Base-by-base conservation (phyloP, 2,113 vertebrate genomes). In the Alethe castanea region DNA sequence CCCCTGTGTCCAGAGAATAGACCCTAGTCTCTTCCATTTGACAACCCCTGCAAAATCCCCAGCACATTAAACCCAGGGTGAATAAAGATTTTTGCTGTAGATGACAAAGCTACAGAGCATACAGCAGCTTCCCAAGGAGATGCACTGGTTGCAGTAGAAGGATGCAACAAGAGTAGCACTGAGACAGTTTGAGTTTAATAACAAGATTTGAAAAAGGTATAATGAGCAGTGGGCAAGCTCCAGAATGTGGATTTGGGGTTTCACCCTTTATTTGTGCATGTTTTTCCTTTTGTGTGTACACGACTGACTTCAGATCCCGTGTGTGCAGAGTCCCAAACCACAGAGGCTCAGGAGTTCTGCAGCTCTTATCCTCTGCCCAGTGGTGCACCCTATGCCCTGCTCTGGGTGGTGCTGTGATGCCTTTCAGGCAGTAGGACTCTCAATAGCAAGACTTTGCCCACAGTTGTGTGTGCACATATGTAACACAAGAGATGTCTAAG, bases 11-110 rank as follows among this genome's bases (percentile, higher is more conserved):
- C 29, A 35, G 24, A 60, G 25, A 31, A 70, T 2, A 79, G 19
- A 7, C 8, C 31, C 18, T 26, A 14, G n/a, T 13, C 15, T 73
- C 16, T 79, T 61, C 53, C 24, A 19, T 44, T 48, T 15, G 12
- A 66, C 38, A 40, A 3, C 2, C 2, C 6, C 14, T 20, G 9
- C 5, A 12, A 31, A 67, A 77, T 33, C 1, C 4, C 3, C 13
- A 65, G 15, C 10, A 42, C 28, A 57, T 3, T 6, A 82, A 94
- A 67, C 8, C 7, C 25, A 66, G 38, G 8, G 2, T 42, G 29
- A 13, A 8, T 42, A 3, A 81, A 25, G 5, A 26, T 83, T 80
- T 53, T 57, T 83, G 13, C 29, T 72, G 9, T n/a, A 54, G 57
- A 18, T 48, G 47, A 79, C 19, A 47, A 79, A 47, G 9, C 17